Conservation (phyloP, 2,888 invertebrate genomes). For the Oligia latruncula region DNA sequence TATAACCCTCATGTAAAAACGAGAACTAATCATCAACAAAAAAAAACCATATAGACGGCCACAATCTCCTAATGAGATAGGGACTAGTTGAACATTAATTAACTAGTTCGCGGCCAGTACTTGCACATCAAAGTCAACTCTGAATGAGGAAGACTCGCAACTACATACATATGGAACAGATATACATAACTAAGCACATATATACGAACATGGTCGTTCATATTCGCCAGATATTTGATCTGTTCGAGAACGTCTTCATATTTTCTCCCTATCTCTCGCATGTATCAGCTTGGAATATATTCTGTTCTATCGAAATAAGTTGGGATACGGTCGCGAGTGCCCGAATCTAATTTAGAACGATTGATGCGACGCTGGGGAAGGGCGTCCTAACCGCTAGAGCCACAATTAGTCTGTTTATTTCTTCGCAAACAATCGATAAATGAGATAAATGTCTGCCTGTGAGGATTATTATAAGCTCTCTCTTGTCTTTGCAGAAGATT, state of each 20-base stretch:
- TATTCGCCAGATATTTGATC: constrained; percentile 61
- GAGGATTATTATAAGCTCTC: constrained; percentile 5
- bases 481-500: not conserved
- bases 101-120: constrained; percentile 36
- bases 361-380: constrained; percentile 66
- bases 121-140: constrained; percentile 42
- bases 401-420: constrained; percentile 71
- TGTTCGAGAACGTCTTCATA: constrained; percentile 53
- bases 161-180: constrained; percentile 9
- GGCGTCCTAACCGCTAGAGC: constrained; percentile 33
- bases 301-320: constrained; percentile 62
- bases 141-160: constrained; percentile 13
- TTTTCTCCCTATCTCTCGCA: constrained; percentile 50
- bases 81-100: constrained; percentile 44
- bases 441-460: constrained; percentile 37
- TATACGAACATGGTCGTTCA: constrained; percentile 30
- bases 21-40: not conserved
- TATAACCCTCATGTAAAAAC: not conserved
- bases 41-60: not conserved
- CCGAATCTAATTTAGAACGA: constrained; percentile 71
- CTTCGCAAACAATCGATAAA: constrained; percentile 66
- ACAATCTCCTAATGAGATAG: constrained; percentile 41
- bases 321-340: constrained; percentile 59
- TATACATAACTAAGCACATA: constrained; percentile 7
- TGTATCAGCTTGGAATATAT: constrained; percentile 64